phyloP scores from a whole-genome alignment of 2,888 invertebrate species.

The Physocephala rufipes region DNA sequence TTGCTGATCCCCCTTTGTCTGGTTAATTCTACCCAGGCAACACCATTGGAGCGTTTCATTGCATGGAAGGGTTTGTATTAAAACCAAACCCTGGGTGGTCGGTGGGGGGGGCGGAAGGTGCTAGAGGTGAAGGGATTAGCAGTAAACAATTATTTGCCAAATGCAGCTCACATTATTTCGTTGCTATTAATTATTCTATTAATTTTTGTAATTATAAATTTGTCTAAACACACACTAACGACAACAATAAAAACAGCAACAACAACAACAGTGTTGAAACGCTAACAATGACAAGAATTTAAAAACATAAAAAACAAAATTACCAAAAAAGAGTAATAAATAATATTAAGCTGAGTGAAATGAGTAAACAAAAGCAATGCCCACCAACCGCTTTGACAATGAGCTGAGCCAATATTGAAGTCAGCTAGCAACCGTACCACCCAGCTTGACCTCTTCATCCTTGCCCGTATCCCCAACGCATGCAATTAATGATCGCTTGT shows the following conservation, averaged over 20 bases:
- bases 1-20: too few relatives aligned
- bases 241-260: slow-evolving; percentile 26
- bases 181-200: slow-evolving; percentile 44
- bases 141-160: slow-evolving; percentile 27
- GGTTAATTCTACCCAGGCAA: too few relatives aligned
- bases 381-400: background rate
- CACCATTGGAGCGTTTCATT: too few relatives aligned
- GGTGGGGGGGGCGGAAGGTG: too few relatives aligned
- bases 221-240: slow-evolving; percentile 39
- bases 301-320: slow-evolving; percentile 13
- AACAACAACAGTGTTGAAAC: slow-evolving; percentile 12
- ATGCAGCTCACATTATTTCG: slow-evolving; percentile 25
- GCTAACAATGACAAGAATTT: slow-evolving; percentile 17
- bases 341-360: background rate
- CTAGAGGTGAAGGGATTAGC: background rate
- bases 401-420: slow-evolving; percentile 1
- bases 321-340: slow-evolving; percentile 20
- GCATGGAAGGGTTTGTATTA: too few relatives aligned
- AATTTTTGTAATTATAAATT: slow-evolving; percentile 44
- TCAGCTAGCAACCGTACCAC: slow-evolving; percentile 21
- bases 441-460: too few relatives aligned
- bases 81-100: too few relatives aligned
- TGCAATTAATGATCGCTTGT: slow-evolving; percentile 61
- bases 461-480: slow-evolving; percentile 38
- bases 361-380: slow-evolving; percentile 5